Base-by-base conservation (phyloP, 2,888 invertebrate genomes). In the Sericinus montela region DNA sequence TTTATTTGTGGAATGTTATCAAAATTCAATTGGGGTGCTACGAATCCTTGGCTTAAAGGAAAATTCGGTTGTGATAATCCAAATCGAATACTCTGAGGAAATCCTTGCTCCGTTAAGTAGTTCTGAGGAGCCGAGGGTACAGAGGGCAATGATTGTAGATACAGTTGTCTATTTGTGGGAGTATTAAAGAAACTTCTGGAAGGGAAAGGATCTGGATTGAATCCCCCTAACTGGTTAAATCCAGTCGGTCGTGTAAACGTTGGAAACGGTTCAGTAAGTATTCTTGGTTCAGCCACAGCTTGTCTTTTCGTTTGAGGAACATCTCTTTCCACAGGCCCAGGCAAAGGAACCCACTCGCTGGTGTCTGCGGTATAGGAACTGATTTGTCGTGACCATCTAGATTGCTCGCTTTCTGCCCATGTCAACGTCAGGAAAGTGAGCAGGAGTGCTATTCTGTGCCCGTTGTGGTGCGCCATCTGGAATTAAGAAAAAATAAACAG, bases 331-430 rank as follows among this genome's bases (percentile, higher is more conserved):
- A 77, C 58, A 3, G 88, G 84, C 1, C 72, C 76, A 1, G 78
- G 54, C 0, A 88, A 65, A 0, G 88, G 88, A 9, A 87, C 80
- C 88, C 88, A 88, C 68, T 88, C 88, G 54, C 83, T 70, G 48
- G 83, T 80, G 55, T 86, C 88, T 15, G 87, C 70, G 25, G 82
- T 87, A 62, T 87, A 86, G 5, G 85, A 73, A 69, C 86, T 86
- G 68, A 88, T 81, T 57, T 88, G 88, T 9, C 88, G 75, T 13
- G 88, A 88, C 88, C 88, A 88, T 68, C 88, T 72, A n/a, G 75
- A 62, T 55, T 79, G 78, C 34, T 77, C 76, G 52, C 72, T 74
- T 9, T 67, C 69, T 46, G 75, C 63, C 56, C 69, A 58, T 47
- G 72, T 65, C 51, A 67, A 57, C 23, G 71, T 69, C 30, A 80